Evolutionary conservation across 2,113 vertebrate species (phyloP).

Genomic region (Phodopus roborovskii): DNA sequence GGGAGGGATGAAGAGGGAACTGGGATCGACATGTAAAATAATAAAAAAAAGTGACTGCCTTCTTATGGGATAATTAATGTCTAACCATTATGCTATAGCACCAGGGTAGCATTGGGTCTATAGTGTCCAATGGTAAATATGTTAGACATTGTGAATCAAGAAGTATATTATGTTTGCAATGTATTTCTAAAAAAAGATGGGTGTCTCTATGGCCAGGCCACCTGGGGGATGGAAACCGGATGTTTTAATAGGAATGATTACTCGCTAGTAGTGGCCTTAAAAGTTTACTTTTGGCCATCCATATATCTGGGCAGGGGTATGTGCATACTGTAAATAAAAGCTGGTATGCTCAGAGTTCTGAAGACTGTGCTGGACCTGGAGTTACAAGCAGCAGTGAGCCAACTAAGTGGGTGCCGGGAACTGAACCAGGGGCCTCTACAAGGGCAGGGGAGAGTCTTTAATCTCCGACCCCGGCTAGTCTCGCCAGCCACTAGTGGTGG

Average conservation of each 20-base stretch:
- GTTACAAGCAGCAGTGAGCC: not conserved
- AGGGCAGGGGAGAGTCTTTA: not conserved
- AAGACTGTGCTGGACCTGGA: not conserved
- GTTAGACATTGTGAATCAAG: not conserved
- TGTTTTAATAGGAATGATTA: accelerated
- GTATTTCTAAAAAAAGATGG: not conserved
- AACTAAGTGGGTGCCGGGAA: not conserved
- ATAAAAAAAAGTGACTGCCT: not conserved
- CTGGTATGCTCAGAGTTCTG: not conserved
- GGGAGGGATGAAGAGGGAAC: too few relatives aligned
- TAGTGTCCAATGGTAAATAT: not conserved
- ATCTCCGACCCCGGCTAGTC: too few relatives aligned
- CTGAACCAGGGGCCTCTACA: not conserved
- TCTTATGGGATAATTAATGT: not conserved
- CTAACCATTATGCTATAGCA: not conserved
- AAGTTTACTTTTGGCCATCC: not conserved
- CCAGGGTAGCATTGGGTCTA: not conserved
- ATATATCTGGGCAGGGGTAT: not conserved
- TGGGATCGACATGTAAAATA: too few relatives aligned
- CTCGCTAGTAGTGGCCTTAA: accelerated
- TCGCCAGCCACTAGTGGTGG: not conserved
- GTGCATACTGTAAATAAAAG: not conserved
- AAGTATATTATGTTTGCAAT: not conserved
- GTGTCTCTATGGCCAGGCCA: accelerated
- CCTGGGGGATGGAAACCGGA: not conserved